Base-by-base conservation (phyloP, 2,797 vertebrate species). In the Sebastes oblongus region DNA sequence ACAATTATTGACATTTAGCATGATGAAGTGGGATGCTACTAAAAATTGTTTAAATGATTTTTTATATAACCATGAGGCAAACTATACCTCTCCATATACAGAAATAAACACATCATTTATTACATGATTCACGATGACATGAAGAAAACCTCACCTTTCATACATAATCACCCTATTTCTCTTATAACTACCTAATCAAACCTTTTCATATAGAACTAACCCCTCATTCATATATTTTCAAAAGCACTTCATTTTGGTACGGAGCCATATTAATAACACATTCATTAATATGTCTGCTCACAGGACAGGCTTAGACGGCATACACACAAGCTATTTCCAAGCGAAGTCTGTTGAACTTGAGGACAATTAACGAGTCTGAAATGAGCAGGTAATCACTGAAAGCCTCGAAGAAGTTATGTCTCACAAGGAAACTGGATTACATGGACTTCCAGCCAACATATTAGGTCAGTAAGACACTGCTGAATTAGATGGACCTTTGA, bases 381-480 rank as follows among this genome's bases (percentile, higher is more conserved):
- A 86, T 84, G 78, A 90, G 85, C 71, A 85, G 75, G 84, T 83
- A 88, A 90, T 91, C 77, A 86, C 85, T 61, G 85, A 85, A 82
- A 89, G 73, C 73, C 76, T 81, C 12, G 5, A 78, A 68, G 74
- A 87, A 89, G 66, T 86, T 88, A 75, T 88, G 82, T 75, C 79
- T 88, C 74, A 66, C 25, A 54, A 66, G 80, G 74, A 93, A 89
- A 91, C 87, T 84, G 81, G 79, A 91, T 91, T 90, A 86, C 66
- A 56, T 60, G 5, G 74, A 80, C 62, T 79, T 84, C 11, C 67
- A 86, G 87, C 78, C 74, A 90, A 80, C 60, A 77, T 62, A 60
- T 89, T 74, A 82, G 76, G 77, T 89, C 82, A 88, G 71, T 34
- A 80, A 86, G 77, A 85, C 81, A 75, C 69, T 58, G 64, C 80